These are phyloP conservation scores for Ypsolopha sequella DNA, from an alignment of 2,888 invertebrate species.

Conservation along the genomic window DNA sequence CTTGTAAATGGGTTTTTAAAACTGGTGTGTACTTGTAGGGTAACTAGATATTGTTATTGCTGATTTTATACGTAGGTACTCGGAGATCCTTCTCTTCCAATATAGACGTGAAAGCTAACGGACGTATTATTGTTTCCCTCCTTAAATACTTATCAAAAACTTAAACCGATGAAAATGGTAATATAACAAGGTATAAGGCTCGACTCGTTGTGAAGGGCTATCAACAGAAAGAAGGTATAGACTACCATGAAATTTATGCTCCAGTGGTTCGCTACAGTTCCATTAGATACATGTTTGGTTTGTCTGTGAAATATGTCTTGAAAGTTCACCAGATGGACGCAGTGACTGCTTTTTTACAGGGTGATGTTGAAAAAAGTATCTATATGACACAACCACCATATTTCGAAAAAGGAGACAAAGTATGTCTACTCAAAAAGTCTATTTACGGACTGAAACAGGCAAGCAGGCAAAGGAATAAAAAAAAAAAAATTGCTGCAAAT, in stretches of 20 bases:
- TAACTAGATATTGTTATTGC: too few species aligned
- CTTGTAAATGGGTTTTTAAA: conserved; percentile 19
- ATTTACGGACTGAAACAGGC: conserved; percentile 4
- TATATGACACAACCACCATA: conserved; percentile 4
- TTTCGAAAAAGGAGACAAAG: conserved; percentile 1
- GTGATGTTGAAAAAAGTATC: conserved; percentile 2
- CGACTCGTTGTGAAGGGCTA: background rate
- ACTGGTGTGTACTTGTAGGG: too few species aligned
- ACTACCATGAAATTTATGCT: conserved; percentile 4
- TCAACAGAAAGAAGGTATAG: conserved; percentile 2
- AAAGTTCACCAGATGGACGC: conserved; percentile 3
- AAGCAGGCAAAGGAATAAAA: conserved; percentile 2
- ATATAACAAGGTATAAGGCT: background rate
- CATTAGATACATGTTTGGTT: background rate
- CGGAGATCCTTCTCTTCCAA: too few species aligned
- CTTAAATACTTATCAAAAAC: too few species aligned
- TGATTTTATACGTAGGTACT: too few species aligned
- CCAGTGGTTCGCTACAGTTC: conserved; percentile 3
- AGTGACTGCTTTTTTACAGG: background rate
- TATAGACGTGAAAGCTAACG: too few species aligned
- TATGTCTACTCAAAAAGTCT: conserved; percentile 1
- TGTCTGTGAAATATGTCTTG: conserved; percentile 1
- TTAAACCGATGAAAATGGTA: background rate
- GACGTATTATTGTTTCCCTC: too few species aligned
- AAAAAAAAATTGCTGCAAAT: background rate